A percentile compares a stretch with the other conserved stretches of the same genome.
Evolutionary conservation across 1,140 invertebrate genomes (phyloP).

Genomic region (Aricia agestis): DNA sequence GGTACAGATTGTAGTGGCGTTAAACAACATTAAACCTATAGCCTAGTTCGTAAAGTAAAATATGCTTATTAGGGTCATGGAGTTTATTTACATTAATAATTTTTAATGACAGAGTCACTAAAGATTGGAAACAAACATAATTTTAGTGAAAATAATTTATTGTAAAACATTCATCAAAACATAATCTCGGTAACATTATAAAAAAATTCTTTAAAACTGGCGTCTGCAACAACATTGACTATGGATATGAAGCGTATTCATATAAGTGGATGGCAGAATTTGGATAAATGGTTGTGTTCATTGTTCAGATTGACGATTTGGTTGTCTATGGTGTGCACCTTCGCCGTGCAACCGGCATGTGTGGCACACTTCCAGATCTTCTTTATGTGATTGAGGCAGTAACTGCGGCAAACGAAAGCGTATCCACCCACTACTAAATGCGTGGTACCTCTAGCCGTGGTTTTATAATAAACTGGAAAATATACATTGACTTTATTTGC

Average conservation of each 20-base stretch:
- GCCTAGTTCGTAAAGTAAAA: no score
- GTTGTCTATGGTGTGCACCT: conserved; percentile 55
- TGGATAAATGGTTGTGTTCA: conserved; percentile 47
- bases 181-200: neutral
- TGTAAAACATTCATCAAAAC: neutral
- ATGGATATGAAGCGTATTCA: neutral
- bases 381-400: conserved; percentile 54
- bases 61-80: no score
- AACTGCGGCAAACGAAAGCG: conserved; percentile 54
- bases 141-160: neutral
- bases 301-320: conserved; percentile 53
- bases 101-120: no score
- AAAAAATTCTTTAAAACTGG: neutral
- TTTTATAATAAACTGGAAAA: conserved; percentile 57
- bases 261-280: conserved; percentile 20
- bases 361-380: conserved; percentile 64
- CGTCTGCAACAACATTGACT: neutral
- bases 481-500: conserved; percentile 19
- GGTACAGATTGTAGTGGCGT: no score
- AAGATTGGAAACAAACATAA: no score
- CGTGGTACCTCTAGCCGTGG: conserved; percentile 44
- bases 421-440: conserved; percentile 54
- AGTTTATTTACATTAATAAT: no score
- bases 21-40: no score
- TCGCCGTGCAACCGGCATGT: conserved; percentile 55